phyloP scores from a whole-genome alignment of 1,140 invertebrate species.

The Antheraea mylitta region DNA sequence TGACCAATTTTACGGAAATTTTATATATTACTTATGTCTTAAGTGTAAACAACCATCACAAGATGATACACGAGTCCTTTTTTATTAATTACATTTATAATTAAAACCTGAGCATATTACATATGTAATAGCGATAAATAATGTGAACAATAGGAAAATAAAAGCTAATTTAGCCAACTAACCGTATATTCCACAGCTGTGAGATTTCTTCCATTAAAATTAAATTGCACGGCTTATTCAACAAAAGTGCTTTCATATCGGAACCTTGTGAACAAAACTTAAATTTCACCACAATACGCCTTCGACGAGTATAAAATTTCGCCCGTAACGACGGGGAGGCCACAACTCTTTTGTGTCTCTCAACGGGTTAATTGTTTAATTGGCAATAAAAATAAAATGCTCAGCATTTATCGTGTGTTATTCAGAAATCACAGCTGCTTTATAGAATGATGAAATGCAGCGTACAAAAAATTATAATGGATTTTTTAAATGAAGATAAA shows the following conservation, averaged over 20 bases:
- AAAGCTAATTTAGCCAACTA: constrained; percentile 35
- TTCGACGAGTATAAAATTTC: constrained; percentile 73
- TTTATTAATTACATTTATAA: too few relatives aligned
- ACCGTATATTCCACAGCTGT: constrained; percentile 30
- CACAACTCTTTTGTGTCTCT: constrained; percentile 52
- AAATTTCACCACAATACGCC: constrained; percentile 64
- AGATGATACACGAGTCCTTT: background rate
- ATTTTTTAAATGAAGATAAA: background rate
- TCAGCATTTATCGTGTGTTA: constrained; percentile 45
- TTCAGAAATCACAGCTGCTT: constrained; percentile 49
- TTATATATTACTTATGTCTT: background rate
- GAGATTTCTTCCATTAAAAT: constrained; percentile 38
- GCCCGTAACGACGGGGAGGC: constrained; percentile 47
- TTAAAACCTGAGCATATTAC: too few relatives aligned
- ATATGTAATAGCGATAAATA: too few relatives aligned
- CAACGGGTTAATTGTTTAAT: constrained; percentile 76
- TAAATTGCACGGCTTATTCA: constrained; percentile 42
- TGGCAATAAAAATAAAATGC: constrained; percentile 75
- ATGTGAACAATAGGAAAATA: constrained; percentile 8
- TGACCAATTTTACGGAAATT: background rate
- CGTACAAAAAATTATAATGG: background rate
- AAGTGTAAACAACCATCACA: background rate
- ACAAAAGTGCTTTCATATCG: constrained; percentile 42
- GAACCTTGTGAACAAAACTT: constrained; percentile 46
- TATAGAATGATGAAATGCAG: background rate